Base-by-base conservation (phyloP, 2,113 vertebrate species). In the Phalacrocorax pelagicus region DNA sequence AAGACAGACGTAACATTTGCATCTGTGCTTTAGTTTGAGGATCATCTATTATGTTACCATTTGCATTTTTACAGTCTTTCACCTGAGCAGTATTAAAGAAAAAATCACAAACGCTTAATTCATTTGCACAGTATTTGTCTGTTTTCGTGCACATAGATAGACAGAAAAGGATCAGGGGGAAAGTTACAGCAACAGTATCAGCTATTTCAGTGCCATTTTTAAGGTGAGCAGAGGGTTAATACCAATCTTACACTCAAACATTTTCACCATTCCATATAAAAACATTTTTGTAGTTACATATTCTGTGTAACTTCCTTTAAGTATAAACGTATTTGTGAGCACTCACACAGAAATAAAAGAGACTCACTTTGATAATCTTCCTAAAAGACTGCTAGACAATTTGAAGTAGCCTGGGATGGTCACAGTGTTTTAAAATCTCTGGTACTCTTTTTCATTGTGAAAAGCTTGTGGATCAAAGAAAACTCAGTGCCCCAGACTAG, bases 391-490 rank as follows among this genome's bases (percentile, higher is more conserved):
- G 30, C 67, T 55, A 93, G 88, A 74, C 42, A 80, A 86, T 44
- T 83, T 80, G 49, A 61, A 54, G 24, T 51, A 82, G 54, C 4
- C 61, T 58, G 40, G 58, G 36, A 80, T 54, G 81, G 80, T 77
- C 51, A 72, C 9, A 62, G 30, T 47, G 18, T 87, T 92, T 82
- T 74, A 79, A 88, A 88, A 86, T 72, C 66, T 57, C 23, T 78
- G n/a, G 3, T 66, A 65, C 24, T 88, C 59, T 83, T 95, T 86
- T 61, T 86, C 47, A 61, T 40, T 54, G 55, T 83, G 70, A 81
- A 81, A 88, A 93, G 21, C 19, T 55, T 89, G 49, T 54, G 27
- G 47, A 95, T 94, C 81, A 96, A 97, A 96, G 55, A 92, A 86
- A 88, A 80, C 29, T 85, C 44, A 2, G 44, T 88, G 36, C 36